These are phyloP conservation scores for Fabriciana adippe DNA, from an alignment of 2,888 invertebrate species.

Conservation along the genomic window DNA sequence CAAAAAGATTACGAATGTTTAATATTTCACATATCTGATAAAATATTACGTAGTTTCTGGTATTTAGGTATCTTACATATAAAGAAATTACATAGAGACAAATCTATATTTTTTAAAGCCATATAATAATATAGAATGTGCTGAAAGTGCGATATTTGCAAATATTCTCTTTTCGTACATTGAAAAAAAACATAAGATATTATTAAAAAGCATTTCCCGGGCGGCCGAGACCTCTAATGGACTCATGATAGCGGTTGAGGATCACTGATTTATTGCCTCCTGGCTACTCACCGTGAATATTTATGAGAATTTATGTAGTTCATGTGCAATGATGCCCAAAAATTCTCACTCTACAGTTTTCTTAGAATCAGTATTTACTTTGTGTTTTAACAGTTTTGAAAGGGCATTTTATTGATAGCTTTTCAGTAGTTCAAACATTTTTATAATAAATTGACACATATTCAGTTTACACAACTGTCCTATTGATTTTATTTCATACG, in stretches of 20 bases:
- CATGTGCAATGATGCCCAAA: conserved; percentile 22
- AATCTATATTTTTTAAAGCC: background rate
- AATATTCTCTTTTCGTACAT: too few species aligned
- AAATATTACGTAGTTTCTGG: background rate
- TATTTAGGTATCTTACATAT: too few species aligned
- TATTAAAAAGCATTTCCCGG: conserved; percentile 27
- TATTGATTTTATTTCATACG: conserved; percentile 33
- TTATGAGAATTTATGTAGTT: conserved; percentile 59
- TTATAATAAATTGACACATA: background rate
- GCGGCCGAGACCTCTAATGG: conserved; percentile 62
- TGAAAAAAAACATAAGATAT: background rate
- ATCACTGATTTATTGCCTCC: conserved; percentile 69
- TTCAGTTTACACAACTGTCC: conserved; percentile 11
- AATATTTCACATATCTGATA: background rate
- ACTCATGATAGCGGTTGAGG: conserved; percentile 64
- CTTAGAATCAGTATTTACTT: background rate
- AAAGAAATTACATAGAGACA: too few species aligned
- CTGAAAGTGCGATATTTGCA: background rate
- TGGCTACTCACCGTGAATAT: conserved; percentile 73
- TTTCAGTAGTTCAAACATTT: too few species aligned
- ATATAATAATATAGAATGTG: background rate
- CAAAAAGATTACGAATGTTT: background rate
- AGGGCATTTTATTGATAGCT: background rate
- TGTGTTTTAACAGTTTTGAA: background rate
- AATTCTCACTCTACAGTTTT: conserved; percentile 2